Percentiles rank a stretch among this genome's conserved stretches.
Evolutionary conservation across 2,113 vertebrate genomes (phyloP).

Genomic region (Ceratotherium simum): DNA sequence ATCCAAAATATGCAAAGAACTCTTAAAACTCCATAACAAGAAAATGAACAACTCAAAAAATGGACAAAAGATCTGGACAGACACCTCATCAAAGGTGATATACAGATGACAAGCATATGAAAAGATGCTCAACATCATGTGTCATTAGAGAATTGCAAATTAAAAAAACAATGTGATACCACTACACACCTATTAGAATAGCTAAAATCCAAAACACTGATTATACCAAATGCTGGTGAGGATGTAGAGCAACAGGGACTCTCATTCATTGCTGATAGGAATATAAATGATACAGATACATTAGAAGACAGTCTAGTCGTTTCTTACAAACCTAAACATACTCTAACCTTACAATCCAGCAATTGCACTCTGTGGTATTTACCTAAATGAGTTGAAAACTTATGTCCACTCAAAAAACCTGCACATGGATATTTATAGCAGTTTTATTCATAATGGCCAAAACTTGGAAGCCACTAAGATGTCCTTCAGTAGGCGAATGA

Average conservation of each 20-base stretch:
- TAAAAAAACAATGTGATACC: neutral
- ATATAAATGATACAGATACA: neutral
- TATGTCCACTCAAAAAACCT: neutral
- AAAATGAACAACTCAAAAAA: neutral
- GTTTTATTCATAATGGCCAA: too few species aligned
- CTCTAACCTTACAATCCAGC: neutral
- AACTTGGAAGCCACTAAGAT: too few species aligned
- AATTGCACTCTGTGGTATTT: neutral
- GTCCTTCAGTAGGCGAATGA: too few species aligned
- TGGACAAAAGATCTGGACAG: neutral
- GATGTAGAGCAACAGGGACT: neutral
- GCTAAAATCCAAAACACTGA: neutral
- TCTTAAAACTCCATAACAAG: neutral
- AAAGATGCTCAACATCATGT: neutral
- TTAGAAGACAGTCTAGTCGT: neutral
- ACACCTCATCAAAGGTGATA: neutral
- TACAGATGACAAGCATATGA: neutral
- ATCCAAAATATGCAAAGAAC: neutral
- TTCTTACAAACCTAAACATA: neutral
- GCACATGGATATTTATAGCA: too few species aligned
- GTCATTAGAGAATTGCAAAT: neutral
- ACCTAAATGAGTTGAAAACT: neutral
- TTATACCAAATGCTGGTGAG: neutral
- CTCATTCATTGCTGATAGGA: neutral
- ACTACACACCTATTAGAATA: neutral